Percentiles rank a stretch among this genome's conserved stretches.
These are phyloP conservation scores for Blastobasis lacticolella DNA, from an alignment of 2,888 invertebrate species.

Conservation along the genomic window DNA sequence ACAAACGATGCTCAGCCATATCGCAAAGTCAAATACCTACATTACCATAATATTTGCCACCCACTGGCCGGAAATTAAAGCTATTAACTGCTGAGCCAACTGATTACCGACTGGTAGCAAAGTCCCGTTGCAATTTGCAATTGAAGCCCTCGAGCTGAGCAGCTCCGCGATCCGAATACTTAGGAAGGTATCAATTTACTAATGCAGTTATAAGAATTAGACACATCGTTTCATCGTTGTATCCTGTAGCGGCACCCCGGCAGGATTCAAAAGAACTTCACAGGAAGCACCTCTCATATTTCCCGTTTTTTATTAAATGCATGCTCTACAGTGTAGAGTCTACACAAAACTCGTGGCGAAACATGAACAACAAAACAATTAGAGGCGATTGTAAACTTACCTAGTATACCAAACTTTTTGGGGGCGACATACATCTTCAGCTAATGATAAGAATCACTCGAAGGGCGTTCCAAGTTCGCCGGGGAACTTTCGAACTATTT, in stretches of 20 bases:
- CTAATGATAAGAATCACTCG: slow-evolving; percentile 35
- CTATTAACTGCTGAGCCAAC: slow-evolving; percentile 27
- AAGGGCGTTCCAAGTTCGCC: slow-evolving; percentile 21
- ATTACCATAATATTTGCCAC: slow-evolving; percentile 9
- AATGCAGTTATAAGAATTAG: too few species aligned
- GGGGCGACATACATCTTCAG: too few species aligned
- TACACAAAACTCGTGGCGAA: slow-evolving; percentile 45
- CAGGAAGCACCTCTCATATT: slow-evolving; percentile 42
- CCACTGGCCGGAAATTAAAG: slow-evolving; percentile 42
- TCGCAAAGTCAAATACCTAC: slow-evolving; percentile 1
- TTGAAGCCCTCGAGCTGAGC: background rate
- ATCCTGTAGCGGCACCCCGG: background rate
- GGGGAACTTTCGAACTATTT: slow-evolving; percentile 15
- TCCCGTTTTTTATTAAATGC: slow-evolving; percentile 8
- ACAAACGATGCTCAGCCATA: too few species aligned
- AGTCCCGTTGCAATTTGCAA: slow-evolving; percentile 43
- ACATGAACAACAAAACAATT: slow-evolving; percentile 32
- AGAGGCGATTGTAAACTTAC: background rate
- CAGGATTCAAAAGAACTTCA: slow-evolving; percentile 10
- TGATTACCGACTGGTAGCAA: slow-evolving; percentile 30
- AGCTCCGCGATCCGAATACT: background rate
- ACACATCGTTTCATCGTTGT: background rate
- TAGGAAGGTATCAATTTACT: background rate
- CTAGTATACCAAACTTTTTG: too few species aligned
- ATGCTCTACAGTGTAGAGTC: background rate